Evolutionary conservation across 2,113 vertebrate genomes (phyloP).

Genomic region (Gymnobelideus leadbeateri): DNA sequence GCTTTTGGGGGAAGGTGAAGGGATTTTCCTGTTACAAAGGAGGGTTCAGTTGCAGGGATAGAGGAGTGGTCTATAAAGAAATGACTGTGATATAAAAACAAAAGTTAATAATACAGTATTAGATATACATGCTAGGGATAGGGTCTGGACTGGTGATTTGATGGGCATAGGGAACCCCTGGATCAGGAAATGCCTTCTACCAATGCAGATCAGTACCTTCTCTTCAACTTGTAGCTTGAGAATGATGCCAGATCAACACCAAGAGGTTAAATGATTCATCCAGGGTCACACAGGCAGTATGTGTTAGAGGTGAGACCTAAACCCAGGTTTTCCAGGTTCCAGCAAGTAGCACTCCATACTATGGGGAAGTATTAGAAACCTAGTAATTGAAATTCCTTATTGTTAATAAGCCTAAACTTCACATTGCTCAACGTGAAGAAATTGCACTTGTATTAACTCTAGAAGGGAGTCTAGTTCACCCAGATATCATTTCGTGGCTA

Average conservation of each 20-base stretch:
- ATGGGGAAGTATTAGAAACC: background rate
- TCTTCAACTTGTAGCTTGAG: background rate
- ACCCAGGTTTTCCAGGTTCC: background rate
- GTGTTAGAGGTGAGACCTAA: background rate
- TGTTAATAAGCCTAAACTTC: background rate
- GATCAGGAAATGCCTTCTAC: background rate
- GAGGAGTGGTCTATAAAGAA: background rate
- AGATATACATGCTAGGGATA: background rate
- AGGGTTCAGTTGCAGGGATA: background rate
- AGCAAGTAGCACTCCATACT: background rate
- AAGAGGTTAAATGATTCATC: background rate
- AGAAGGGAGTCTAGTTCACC: background rate
- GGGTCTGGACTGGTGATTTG: background rate
- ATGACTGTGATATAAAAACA: background rate
- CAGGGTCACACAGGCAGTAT: background rate
- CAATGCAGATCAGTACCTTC: background rate
- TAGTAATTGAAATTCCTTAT: background rate
- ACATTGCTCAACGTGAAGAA: background rate
- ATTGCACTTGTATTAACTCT: background rate
- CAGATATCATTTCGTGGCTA: background rate
- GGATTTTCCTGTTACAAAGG: background rate
- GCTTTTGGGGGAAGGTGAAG: background rate
- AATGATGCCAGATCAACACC: background rate
- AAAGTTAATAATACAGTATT: background rate
- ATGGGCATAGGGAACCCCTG: background rate